Evolutionary conservation across 2,888 invertebrate genomes (phyloP).

Genomic region (Pherbina coryleti): DNA sequence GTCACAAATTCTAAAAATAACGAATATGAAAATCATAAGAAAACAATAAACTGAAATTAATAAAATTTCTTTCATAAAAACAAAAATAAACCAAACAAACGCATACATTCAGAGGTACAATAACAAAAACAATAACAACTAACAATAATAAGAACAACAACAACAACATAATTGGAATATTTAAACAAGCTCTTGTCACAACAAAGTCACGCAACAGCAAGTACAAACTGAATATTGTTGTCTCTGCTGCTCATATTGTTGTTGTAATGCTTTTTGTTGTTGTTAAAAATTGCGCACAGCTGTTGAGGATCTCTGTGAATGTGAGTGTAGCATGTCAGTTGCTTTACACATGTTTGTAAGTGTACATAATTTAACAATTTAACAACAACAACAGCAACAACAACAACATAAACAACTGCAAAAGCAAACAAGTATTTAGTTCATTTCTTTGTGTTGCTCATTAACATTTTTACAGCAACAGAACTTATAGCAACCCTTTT

Average conservation of each 20-base stretch:
- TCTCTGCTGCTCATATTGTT: not conserved
- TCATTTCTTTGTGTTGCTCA: conserved; percentile 30
- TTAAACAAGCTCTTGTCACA: conserved; percentile 28
- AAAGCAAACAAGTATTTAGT: conserved; percentile 14
- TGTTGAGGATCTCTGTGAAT: not conserved
- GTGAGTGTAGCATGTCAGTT: not conserved
- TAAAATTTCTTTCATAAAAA: not conserved
- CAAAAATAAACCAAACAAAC: conserved; percentile 23
- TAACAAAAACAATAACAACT: not conserved
- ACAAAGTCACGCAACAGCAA: conserved; percentile 5
- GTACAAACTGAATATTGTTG: not conserved
- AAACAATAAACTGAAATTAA: conserved; percentile 20
- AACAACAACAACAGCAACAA: not conserved
- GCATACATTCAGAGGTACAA: not conserved
- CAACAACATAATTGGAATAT: conserved; percentile 34
- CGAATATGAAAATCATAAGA: not conserved
- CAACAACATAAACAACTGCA: not conserved
- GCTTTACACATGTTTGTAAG: not conserved
- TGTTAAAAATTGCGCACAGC: not conserved
- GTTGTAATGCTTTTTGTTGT: not conserved
- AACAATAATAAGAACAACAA: conserved; percentile 30
- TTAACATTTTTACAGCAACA: conserved; percentile 32
- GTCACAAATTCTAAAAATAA: too few relatives aligned
- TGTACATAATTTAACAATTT: not conserved
- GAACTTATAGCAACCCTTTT: not conserved